Percentiles rank a stretch among this genome's conserved stretches.
phyloP scores from a whole-genome alignment of 2,113 vertebrate species.

The Leptodactylus fuscus region DNA sequence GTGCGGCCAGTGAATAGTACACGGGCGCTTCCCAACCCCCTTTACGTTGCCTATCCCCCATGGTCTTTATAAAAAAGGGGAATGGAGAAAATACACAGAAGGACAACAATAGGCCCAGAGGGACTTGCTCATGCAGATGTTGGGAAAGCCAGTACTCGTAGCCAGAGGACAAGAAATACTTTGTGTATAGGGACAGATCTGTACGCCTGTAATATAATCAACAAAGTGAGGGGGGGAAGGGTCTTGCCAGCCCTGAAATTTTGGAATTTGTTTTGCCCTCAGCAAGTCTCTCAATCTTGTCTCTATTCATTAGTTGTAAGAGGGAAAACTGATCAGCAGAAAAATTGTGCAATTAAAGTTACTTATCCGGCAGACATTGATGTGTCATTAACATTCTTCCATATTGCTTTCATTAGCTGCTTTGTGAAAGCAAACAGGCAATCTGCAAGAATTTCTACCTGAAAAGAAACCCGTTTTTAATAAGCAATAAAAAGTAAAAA shows the following conservation, averaged over 20 bases:
- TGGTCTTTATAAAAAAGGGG: conserved; percentile 69
- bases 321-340: conserved; percentile 53
- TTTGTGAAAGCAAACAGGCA: conserved; percentile 39
- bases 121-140: conserved; percentile 65
- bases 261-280: conserved; percentile 61
- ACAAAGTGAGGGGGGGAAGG: conserved; percentile 31
- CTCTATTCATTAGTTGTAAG: conserved; percentile 63
- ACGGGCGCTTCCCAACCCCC: conserved; percentile 65
- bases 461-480: no score
- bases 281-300: conserved; percentile 61
- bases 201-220: conserved; percentile 58
- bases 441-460: background rate
- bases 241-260: conserved; percentile 34
- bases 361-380: conserved; percentile 56
- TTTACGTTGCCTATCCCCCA: conserved; percentile 66
- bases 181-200: conserved; percentile 40
- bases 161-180: conserved; percentile 59
- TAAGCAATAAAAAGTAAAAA: no score
- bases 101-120: conserved; percentile 78
- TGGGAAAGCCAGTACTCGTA: conserved; percentile 60
- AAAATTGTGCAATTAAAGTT: conserved; percentile 63
- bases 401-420: conserved; percentile 56
- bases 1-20: conserved; percentile 72
- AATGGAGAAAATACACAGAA: conserved; percentile 69
- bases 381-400: conserved; percentile 61